A percentile compares a stretch with the other conserved stretches of the same genome.
phyloP scores from a whole-genome alignment of 37 sponge, comb jelly and placozoan genomes.

The Spongilla lacustris region DNA sequence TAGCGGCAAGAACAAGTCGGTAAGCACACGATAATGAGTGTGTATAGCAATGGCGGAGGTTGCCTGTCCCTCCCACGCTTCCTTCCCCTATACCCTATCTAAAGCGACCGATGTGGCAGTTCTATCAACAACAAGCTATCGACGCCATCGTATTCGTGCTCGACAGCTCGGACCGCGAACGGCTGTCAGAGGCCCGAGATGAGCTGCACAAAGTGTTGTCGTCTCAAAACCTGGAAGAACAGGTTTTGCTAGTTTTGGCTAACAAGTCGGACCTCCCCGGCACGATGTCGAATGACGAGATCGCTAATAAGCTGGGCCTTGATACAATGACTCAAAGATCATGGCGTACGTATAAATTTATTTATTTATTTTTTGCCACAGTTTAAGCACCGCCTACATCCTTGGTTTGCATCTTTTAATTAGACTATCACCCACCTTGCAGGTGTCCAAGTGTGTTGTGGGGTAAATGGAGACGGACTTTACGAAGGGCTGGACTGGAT shows the following conservation, averaged over 20 bases:
- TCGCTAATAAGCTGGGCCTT: neutral
- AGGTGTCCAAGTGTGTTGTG: neutral
- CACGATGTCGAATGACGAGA: neutral
- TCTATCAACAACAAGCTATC: neutral
- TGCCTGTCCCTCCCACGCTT: neutral
- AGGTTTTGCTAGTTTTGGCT: neutral
- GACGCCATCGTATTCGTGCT: neutral
- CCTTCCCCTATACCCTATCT: neutral
- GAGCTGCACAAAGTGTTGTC: neutral
- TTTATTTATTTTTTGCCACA: no score
- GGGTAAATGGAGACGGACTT: neutral
- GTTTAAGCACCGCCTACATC: no score
- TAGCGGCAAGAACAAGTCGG: neutral
- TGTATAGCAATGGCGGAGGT: no score
- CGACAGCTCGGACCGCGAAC: neutral
- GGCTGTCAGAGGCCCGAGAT: neutral
- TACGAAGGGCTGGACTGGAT: neutral
- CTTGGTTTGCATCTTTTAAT: no score
- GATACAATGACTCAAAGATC: neutral
- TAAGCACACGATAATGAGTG: neutral
- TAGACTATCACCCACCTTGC: neutral
- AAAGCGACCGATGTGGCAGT: neutral
- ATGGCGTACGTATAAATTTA: neutral
- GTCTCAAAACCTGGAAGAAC: neutral
- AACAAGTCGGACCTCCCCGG: neutral